Evolutionary conservation across 2,888 invertebrate species (phyloP), one percentile per base, ranked within the genome.

Genomic region (Erebia palarica): DNA sequence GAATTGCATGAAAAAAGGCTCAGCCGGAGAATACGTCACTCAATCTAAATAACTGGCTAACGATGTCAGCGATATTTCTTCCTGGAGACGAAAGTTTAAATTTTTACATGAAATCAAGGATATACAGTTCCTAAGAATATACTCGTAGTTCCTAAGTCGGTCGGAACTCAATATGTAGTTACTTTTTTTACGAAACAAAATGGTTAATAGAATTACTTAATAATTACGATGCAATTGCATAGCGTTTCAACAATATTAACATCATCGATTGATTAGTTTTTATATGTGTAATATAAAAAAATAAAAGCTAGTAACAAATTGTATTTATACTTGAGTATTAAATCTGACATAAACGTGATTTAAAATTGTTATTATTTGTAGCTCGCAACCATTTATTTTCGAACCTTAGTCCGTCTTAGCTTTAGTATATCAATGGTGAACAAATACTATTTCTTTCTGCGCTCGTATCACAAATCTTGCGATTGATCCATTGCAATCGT

Each of bases 31-130:
- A 80, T 78, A 85, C 80, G 87, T 88, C 89, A 88, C 83, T 91
- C 90, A 86, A 86, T 85, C 85, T 79, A 82, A 84, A 86, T 85
- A 86, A 84, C 84, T 78, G 84, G 83, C 88, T 92, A 90, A 92
- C 89, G 90, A 91, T 86, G 83, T 80, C 80, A 78, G 79, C 86
- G 81, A 90, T 90, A 90, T 85, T 84, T 90, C 90, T 90, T 90
- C 83, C 81, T 74, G 77, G 77, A 80, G 74, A 64, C 79, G 81
- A 82, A 82, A 47, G 91, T 91, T 91, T 89, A 86, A 88, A 90
- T 89, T 88, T 89, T 86, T 81, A 78, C 78, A 73, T 80, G 78
- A 73, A 63, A 47, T 16, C 16, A 18, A 55, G n/a, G 55, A 55
- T 18, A 10, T 16, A 9, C 16, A 10, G 16, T 9, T 16, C 10